Base-by-base conservation (phyloP, 2,888 invertebrate genomes). In the Aplocera efformata region DNA sequence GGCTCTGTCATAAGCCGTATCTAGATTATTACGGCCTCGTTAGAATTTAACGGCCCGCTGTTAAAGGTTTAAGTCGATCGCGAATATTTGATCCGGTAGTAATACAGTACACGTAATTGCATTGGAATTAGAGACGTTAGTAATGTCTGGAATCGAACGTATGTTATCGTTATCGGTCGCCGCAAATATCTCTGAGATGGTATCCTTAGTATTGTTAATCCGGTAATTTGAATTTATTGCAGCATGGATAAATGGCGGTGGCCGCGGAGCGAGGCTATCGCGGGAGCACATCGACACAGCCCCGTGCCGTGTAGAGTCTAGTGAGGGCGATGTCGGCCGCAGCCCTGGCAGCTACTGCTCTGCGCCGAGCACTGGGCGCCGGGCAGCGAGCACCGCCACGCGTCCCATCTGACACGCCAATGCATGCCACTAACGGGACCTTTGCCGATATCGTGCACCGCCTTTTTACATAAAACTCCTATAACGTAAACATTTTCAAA, bases 141-240 rank as follows among this genome's bases (percentile, higher is more conserved):
- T 40, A 25, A 43, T 33, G 33, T 36, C 13, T 13, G 26, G 24
- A 31, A 30, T 32, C 32, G 62, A 66, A 61, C 61, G 53, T 62
- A 61, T 63, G 55, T 63, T 68, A 64, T 67, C 54, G 63, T 58
- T 74, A 76, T 72, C 70, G 63, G 56, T 54, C 50, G 54, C 30
- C 21, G 66, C 62, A 63, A 70, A 69, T 75, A 78, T 78, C 76
- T 70, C 56, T 63, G 13, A 56, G 85, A 85, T 86, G 72, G 65
- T 84, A 88, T 88, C 88, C 82, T 53, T 69, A 75, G 78, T 85
- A 86, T 86, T 86, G 86, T 88, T 85, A 85, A 88, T 88, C 83
- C 86, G 67, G 86, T 88, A 88, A 88, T 88, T 88, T 88, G 88
- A 88, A 88, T 88, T 88, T 88, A 88, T 88, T 86, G 84, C 86